phyloP scores from a whole-genome alignment of 1,140 invertebrate species.

The Drosophila orena region DNA sequence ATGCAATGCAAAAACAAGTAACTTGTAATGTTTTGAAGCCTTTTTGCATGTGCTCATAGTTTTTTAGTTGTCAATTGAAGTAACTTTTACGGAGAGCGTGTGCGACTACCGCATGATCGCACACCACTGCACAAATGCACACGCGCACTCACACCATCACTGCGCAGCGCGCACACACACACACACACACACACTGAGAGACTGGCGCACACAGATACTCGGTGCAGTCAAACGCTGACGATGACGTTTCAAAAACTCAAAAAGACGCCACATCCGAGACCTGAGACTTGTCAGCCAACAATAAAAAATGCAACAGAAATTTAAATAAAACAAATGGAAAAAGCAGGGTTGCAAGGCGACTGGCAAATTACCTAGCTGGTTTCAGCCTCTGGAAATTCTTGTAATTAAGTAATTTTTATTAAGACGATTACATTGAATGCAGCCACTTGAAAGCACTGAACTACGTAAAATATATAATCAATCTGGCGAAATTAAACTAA shows the following conservation, averaged over 20 bases:
- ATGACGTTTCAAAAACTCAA: conserved; percentile 72
- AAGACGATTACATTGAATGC: no score
- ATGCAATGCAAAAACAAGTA: not conserved
- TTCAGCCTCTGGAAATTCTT: conserved; percentile 4
- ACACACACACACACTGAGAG: conserved; percentile 23
- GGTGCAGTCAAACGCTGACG: conserved; percentile 70
- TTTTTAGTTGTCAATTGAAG: conserved; percentile 72
- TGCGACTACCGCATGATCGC: conserved; percentile 40
- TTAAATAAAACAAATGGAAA: conserved; percentile 19
- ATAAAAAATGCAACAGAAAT: conserved; percentile 26
- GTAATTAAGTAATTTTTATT: no score
- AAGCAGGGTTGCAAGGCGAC: conserved; percentile 1
- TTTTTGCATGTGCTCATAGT: conserved; percentile 47
- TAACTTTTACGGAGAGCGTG: conserved; percentile 44
- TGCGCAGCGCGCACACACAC: conserved; percentile 1
- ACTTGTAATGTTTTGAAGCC: not conserved
- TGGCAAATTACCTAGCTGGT: conserved; percentile 22
- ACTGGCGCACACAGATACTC: conserved; percentile 30
- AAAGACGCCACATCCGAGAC: conserved; percentile 59
- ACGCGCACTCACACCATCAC: conserved; percentile 52
- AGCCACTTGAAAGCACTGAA: no score
- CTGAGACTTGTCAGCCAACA: conserved; percentile 54
- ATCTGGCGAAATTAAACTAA: no score
- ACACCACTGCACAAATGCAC: conserved; percentile 42
- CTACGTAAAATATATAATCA: no score